Evolutionary conservation across 2,888 invertebrate genomes (phyloP).

Genomic region (Colletes collaris): DNA sequence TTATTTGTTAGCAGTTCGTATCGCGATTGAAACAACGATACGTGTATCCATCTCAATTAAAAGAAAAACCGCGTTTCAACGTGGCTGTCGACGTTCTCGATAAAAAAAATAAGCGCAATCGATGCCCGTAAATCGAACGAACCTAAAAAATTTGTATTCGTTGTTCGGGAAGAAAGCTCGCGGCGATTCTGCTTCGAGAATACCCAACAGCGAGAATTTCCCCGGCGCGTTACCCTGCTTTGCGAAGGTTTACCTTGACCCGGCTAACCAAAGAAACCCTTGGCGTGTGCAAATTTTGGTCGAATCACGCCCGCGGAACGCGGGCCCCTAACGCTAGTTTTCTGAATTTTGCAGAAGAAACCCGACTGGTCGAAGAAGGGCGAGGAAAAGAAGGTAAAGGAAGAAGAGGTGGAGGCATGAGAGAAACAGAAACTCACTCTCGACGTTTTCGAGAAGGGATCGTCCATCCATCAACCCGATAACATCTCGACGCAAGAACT

Average conservation of each 20-base stretch:
- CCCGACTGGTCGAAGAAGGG: conserved; percentile 98
- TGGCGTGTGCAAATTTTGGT: conserved; percentile 58
- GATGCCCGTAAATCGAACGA: too few relatives aligned
- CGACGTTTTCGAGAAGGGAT: conserved; percentile 50
- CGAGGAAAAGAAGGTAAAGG: conserved; percentile 93
- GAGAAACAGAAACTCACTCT: conserved; percentile 62
- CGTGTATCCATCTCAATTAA: too few relatives aligned
- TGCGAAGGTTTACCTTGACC: conserved; percentile 53
- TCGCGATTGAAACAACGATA: too few relatives aligned
- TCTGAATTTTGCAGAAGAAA: conserved; percentile 90
- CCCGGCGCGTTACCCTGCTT: conserved; percentile 45
- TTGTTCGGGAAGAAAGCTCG: too few relatives aligned
- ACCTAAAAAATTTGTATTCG: too few relatives aligned
- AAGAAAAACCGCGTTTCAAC: too few relatives aligned
- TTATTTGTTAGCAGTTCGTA: too few relatives aligned
- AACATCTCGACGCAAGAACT: conserved; percentile 58
- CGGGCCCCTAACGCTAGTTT: conserved; percentile 54
- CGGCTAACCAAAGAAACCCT: conserved; percentile 47
- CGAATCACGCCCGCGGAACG: background rate
- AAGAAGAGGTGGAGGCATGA: conserved; percentile 94
- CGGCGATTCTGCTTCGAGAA: background rate
- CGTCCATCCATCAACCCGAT: conserved; percentile 57
- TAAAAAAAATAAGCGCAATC: too few relatives aligned
- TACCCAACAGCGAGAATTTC: background rate
- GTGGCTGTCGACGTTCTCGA: too few relatives aligned